Percentiles rank a stretch among this genome's conserved stretches.
Evolutionary conservation across 2,113 vertebrate genomes (phyloP).

Genomic region (Stegastes partitus): DNA sequence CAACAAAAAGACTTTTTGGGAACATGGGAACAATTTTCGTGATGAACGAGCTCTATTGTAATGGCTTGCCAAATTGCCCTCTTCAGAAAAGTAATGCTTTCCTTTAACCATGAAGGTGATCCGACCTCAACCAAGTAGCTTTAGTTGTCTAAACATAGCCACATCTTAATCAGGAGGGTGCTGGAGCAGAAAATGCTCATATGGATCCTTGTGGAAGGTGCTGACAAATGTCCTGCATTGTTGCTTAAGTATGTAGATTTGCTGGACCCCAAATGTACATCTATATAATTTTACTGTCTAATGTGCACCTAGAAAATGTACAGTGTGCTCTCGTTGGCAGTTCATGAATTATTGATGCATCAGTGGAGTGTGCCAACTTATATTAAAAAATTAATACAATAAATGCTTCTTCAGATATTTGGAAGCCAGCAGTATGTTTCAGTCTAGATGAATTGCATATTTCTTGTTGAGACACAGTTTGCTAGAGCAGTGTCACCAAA

Average conservation of each 20-base stretch:
- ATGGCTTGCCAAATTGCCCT: constrained; percentile 21
- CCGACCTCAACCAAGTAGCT: constrained; percentile 37
- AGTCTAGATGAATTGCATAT: not conserved
- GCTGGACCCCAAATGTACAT: not conserved
- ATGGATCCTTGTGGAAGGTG: constrained; percentile 50
- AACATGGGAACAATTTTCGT: constrained; percentile 13
- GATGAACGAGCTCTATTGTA: constrained; percentile 23
- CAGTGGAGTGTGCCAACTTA: not conserved
- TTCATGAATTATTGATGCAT: not conserved
- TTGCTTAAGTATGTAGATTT: constrained; percentile 1
- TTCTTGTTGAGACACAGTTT: not conserved
- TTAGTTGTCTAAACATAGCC: constrained; percentile 60
- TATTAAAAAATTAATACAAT: not conserved
- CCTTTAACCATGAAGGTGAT: constrained; percentile 63
- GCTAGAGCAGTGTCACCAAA: not conserved
- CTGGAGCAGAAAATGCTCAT: constrained; percentile 62
- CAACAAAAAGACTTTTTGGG: not conserved
- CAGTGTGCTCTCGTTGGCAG: not conserved
- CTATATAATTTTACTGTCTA: not conserved
- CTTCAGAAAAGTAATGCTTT: constrained; percentile 32
- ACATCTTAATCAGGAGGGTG: constrained; percentile 59
- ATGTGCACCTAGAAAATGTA: not conserved
- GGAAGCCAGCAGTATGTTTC: not conserved
- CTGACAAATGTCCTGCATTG: constrained; percentile 41
- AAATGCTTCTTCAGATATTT: not conserved